Evolutionary conservation across 1,140 invertebrate genomes (phyloP), one percentile per base, ranked within the genome.

Genomic region (Contarinia nasturtii): DNA sequence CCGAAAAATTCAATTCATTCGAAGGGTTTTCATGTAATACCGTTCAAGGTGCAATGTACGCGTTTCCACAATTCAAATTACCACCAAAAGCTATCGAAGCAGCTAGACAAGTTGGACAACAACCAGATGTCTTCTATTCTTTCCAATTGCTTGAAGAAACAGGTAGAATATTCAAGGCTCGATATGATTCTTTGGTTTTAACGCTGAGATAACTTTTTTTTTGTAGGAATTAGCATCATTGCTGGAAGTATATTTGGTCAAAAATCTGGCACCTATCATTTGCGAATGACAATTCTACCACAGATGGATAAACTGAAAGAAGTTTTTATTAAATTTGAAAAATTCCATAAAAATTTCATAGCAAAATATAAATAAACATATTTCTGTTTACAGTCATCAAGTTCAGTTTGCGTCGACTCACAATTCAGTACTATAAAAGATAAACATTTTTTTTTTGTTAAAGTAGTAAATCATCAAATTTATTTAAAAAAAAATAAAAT

Each of bases 21-120:
- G 76, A 86, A 54, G 91, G 92, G 14, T 87, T 92, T 55, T 77
- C 66, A 34, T 91, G 86, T 55, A 90, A 91, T 61, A 64, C 72
- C 46, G 85, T 95, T 49, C 78, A 83, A 86, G 92, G 93, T 15
- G 91, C 94, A 1, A 97, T 98, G 94, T 98, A 98, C 66, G 92
- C 92, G 33, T 94, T 98, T 62, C 94, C 94, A 2, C 72, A 74
- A 52, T 63, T 92, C 34, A 68, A 71, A 33, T 55, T 92, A 19
- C 85, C 87, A 2, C 61, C 70, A 44, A 86, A 83, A 59, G 87
- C 85, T 0, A 73, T 90, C 22, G 74, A 77, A 53, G 81, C 77
- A 33, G 88, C 88, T 1, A 77, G 82, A 61, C 71, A 73, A 27
- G 71, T 67, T 43, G 74, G 75, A 5, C 73, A 80, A 65, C 66